These are phyloP conservation scores for Laterallus jamaicensis DNA, from an alignment of 2,113 vertebrate genomes.

Conservation along the genomic window DNA sequence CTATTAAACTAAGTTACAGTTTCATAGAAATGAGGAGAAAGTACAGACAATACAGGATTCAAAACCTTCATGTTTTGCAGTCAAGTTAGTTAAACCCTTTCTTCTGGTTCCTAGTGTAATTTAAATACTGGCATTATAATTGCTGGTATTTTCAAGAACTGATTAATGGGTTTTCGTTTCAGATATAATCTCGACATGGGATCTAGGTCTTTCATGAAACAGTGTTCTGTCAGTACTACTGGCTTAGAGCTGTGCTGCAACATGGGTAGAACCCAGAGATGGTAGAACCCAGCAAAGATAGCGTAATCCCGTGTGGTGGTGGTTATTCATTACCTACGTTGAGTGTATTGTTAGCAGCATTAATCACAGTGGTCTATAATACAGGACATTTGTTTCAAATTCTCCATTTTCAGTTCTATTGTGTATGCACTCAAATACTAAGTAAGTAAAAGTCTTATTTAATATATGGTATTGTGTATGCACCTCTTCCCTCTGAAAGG, in stretches of 20 bases:
- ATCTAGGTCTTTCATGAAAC: not conserved
- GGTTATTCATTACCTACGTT: not conserved
- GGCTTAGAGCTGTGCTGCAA: not conserved
- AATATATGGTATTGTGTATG: not conserved
- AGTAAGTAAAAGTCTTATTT: not conserved
- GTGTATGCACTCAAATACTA: not conserved
- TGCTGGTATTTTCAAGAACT: not conserved
- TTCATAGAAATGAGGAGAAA: not conserved
- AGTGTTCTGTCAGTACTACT: not conserved
- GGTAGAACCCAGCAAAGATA: not conserved
- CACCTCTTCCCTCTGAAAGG: not conserved
- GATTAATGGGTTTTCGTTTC: not conserved
- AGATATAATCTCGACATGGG: not conserved
- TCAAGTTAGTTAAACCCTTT: not conserved
- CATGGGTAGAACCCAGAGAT: not conserved
- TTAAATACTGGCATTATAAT: not conserved
- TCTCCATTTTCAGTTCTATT: not conserved
- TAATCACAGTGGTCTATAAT: not conserved
- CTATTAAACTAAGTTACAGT: not conserved
- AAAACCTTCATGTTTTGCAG: not conserved
- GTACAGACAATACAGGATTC: not conserved
- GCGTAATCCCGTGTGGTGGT: not conserved
- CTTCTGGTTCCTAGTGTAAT: not conserved
- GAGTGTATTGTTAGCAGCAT: not conserved
- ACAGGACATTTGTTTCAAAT: not conserved